Evolutionary conservation across 2,888 invertebrate genomes (phyloP), one percentile per base, ranked within the genome.

Genomic region (Holacanthella duospinosa): DNA sequence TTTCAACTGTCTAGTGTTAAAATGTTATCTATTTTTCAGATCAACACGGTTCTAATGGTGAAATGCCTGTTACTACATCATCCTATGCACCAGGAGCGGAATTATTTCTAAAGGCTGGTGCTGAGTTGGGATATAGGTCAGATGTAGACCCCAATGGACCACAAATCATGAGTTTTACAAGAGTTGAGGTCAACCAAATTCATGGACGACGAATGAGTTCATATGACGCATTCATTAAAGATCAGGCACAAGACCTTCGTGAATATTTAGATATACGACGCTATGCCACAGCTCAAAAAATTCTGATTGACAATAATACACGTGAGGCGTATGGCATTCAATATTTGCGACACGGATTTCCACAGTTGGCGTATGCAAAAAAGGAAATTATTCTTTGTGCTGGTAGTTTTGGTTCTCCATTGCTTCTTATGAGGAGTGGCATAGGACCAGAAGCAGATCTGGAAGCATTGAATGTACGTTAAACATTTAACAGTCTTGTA

Each of bases 121-220:
- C n/a, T n/a, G n/a, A n/a, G n/a, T n/a, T n/a, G n/a, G n/a, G n/a
- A n/a, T n/a, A n/a, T n/a, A n/a, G n/a, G n/a, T n/a, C n/a, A n/a
- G n/a, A n/a, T n/a, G n/a, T 43, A 12, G 43, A 43, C 16, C 43
- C 43, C 12, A 43, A 43, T 43, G 43, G 43, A 12, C 43, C 43
- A 43, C 43, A 43, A 43, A n/a, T n/a, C n/a, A n/a, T n/a, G n/a
- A 21, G 54, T 24, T 54, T 54, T 24, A 54, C 12, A 9, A 12
- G 9, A 12, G 24, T 54, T 12, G 54, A 54, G 9, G 12, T 16
- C 29, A 28, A n/a, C 25, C 44, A 1, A 26, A 1, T 9, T n/a
- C 43, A 36, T 57, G 64, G 64, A 1, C 55, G 61, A 4, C 28
- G 64, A 6, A 61, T 61, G 12, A 58, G 61, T n/a, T 53, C 61